A percentile compares a stretch with the other conserved stretches of the same genome.
phyloP scores from a whole-genome alignment of 2,888 invertebrate genomes.

The Dioctria linearis region DNA sequence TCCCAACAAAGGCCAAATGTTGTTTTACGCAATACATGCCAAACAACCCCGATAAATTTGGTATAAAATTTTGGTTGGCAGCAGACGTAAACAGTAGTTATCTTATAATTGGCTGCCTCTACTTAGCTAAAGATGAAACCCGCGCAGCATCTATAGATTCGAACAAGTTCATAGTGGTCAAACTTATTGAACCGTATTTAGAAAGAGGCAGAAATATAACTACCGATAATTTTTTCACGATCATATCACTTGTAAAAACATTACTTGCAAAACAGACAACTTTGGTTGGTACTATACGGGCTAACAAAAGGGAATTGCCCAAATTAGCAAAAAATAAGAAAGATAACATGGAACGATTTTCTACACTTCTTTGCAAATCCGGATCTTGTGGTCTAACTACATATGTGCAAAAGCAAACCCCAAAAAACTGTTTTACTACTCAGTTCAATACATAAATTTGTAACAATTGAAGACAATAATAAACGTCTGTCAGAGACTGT shows the following conservation, averaged over 20 bases:
- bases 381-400: too few relatives aligned
- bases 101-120: conserved; percentile 60
- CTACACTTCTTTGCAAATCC: not conserved
- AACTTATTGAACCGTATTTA: conserved; percentile 39
- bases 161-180: conserved; percentile 35
- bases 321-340: conserved; percentile 38
- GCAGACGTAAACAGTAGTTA: conserved; percentile 53
- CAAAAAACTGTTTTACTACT: conserved; percentile 28
- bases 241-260: conserved; percentile 29
- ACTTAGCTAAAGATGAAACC: conserved; percentile 30
- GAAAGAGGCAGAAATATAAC: conserved; percentile 36
- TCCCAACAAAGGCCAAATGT: not conserved
- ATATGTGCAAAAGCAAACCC: conserved; percentile 31
- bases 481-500: conserved; percentile 21
- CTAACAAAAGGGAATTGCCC: conserved; percentile 45
- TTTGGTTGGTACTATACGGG: conserved; percentile 45
- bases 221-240: conserved; percentile 25
- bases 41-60: too few relatives aligned
- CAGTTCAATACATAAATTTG: conserved; percentile 15
- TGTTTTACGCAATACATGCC: conserved; percentile 60
- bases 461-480: conserved; percentile 38
- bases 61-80: too few relatives aligned
- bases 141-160: conserved; percentile 21
- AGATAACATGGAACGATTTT: conserved; percentile 29
- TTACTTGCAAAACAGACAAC: conserved; percentile 36